Conservation (phyloP, 2,113 vertebrate genomes). For the Eonycteris spelaea region DNA sequence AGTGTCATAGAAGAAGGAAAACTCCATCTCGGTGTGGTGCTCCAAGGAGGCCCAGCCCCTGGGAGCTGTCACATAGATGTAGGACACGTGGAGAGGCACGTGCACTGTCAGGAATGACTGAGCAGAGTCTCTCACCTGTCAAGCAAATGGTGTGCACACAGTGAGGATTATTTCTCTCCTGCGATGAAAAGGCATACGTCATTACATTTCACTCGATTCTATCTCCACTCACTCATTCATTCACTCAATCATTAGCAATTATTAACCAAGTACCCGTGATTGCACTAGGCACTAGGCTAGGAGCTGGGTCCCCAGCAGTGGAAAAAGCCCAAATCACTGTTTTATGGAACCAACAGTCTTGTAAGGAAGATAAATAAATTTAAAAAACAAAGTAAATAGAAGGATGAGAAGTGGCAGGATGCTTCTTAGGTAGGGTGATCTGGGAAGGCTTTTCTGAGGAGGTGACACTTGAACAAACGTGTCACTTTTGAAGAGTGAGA, state of each 20-base stretch:
- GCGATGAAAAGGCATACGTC: too few species aligned
- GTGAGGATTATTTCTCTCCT: background rate
- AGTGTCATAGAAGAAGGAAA: constrained; percentile 99
- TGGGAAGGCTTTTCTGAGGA: background rate
- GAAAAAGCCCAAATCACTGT: background rate
- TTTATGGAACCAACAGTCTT: background rate
- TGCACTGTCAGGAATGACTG: constrained; percentile 98
- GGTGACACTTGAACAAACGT: background rate
- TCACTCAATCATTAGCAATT: background rate
- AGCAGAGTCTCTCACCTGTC: constrained; percentile 95
- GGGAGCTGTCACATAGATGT: constrained; percentile 96
- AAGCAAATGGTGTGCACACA: background rate
- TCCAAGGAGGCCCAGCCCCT: constrained; percentile 98
- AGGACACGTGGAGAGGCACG: constrained; percentile 96
- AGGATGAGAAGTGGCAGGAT: background rate
- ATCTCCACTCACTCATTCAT: background rate
- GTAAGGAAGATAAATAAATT: background rate
- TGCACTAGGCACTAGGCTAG: background rate
- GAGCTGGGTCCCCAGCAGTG: background rate
- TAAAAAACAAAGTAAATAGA: background rate
- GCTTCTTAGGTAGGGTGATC: background rate
- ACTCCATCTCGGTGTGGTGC: constrained; percentile 99
- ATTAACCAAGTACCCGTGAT: background rate
- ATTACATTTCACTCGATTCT: rapidly evolving
- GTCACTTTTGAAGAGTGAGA: background rate